Conservation (phyloP, 2,888 invertebrate species). For the Eilema caniola region DNA sequence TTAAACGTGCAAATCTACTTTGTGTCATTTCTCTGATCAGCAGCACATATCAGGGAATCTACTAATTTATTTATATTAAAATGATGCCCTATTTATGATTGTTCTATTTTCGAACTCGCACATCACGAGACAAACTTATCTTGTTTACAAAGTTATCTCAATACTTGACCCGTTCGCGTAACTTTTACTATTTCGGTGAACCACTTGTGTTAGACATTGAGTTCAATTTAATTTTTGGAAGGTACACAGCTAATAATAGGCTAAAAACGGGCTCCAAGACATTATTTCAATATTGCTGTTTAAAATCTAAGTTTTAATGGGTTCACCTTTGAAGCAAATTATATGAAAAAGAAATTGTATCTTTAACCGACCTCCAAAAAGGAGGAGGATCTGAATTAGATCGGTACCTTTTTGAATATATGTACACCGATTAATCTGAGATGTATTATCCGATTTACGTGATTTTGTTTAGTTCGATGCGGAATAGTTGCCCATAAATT, state of each 20-base stretch:
- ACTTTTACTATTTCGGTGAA: slow-evolving; percentile 2
- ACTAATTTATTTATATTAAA: background rate
- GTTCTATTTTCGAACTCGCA: slow-evolving; percentile 3
- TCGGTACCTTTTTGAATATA: no score
- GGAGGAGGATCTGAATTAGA: no score
- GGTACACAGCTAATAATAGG: background rate
- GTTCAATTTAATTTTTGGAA: no score
- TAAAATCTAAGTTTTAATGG: no score
- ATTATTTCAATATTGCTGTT: background rate
- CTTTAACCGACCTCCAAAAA: no score
- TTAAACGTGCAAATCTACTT: background rate
- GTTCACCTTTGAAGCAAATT: no score
- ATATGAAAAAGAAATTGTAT: no score
- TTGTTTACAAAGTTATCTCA: slow-evolving; percentile 7
- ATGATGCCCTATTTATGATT: background rate
- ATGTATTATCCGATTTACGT: no score
- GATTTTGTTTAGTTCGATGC: no score
- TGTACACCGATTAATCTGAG: no score
- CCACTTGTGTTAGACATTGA: background rate
- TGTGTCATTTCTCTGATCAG: background rate
- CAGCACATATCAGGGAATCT: background rate
- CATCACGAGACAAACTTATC: slow-evolving; percentile 13
- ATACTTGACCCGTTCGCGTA: background rate
- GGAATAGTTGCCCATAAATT: no score
- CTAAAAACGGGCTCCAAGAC: background rate